These are phyloP conservation scores for Ophion costatus DNA, from an alignment of 2,888 invertebrate genomes.

Conservation along the genomic window DNA sequence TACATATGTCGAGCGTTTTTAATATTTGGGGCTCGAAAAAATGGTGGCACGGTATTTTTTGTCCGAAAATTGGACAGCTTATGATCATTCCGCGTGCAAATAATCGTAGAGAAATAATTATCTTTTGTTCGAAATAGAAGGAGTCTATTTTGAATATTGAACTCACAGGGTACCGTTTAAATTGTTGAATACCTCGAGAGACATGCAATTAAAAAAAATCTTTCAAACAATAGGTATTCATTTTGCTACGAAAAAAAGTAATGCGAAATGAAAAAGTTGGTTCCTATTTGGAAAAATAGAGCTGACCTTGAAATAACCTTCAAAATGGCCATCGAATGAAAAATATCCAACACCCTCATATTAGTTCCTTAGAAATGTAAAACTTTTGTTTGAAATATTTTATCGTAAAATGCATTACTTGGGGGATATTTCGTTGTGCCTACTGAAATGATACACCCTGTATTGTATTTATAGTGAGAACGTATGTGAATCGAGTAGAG, in stretches of 20 bases:
- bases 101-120: too few species aligned
- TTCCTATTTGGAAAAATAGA: not conserved
- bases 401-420: not conserved
- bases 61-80: too few species aligned
- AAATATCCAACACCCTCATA: not conserved
- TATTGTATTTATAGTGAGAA: too few species aligned
- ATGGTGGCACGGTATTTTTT: too few species aligned
- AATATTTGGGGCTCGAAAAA: too few species aligned
- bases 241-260: not conserved
- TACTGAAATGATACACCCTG: not conserved
- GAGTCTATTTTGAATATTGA: too few species aligned
- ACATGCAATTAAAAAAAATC: not conserved
- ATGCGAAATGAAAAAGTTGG: not conserved
- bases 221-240: not conserved
- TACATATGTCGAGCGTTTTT: too few species aligned
- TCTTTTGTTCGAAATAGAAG: too few species aligned
- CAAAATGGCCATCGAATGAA: not conserved
- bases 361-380: not conserved
- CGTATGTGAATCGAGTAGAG: not conserved
- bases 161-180: too few species aligned
- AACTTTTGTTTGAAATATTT: not conserved
- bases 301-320: not conserved
- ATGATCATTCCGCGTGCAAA: too few species aligned
- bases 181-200: too few species aligned
- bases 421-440: not conserved